Conservation (phyloP, 2,797 vertebrate genomes). For the Eidolon dupreanum region DNA sequence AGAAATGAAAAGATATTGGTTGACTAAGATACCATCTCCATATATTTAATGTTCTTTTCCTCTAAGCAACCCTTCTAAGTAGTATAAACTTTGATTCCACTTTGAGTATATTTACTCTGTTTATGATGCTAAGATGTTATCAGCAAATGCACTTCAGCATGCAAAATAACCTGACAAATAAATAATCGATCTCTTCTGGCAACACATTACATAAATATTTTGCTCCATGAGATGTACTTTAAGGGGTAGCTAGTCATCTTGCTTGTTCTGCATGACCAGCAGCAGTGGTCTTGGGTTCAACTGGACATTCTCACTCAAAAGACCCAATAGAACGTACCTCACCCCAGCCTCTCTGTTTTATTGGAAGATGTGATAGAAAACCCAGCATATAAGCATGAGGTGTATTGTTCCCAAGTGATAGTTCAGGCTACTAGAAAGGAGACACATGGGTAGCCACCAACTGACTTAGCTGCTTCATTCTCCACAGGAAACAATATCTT, state of each 20-base stretch:
- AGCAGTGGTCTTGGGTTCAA: neutral
- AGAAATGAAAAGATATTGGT: neutral
- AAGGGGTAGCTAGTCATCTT: neutral
- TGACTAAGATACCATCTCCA: neutral
- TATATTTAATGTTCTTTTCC: neutral
- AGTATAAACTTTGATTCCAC: neutral
- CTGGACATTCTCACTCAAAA: neutral
- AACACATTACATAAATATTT: neutral
- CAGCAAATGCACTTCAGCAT: neutral
- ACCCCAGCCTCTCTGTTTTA: neutral
- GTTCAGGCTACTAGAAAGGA: neutral
- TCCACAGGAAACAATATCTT: neutral
- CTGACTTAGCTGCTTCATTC: neutral
- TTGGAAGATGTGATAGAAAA: neutral
- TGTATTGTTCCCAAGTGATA: neutral
- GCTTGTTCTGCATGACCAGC: neutral
- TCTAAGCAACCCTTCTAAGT: neutral
- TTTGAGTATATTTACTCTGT: neutral
- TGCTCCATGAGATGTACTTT: neutral
- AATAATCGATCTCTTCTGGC: neutral
- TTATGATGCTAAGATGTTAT: neutral
- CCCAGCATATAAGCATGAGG: neutral
- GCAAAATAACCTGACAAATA: neutral
- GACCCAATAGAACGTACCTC: neutral
- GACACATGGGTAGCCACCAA: neutral